Conservation (phyloP, 2,888 invertebrate genomes). For the Apantesis nais region DNA sequence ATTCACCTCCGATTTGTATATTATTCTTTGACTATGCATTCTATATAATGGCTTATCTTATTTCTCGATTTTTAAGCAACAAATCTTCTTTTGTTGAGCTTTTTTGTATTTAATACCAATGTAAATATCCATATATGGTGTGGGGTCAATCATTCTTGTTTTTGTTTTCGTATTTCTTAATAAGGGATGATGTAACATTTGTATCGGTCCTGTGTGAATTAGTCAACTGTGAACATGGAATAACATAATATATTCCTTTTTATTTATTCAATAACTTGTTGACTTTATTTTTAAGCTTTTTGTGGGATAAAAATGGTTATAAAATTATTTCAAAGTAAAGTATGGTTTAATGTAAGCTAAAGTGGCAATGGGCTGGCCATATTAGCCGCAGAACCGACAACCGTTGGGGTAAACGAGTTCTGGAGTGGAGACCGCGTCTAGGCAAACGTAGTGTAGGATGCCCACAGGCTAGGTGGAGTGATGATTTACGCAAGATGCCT, state of each 20-base stretch:
- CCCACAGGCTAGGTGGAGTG: no score
- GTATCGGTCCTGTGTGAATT: conserved; percentile 25
- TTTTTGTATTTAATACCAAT: not conserved
- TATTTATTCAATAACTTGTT: not conserved
- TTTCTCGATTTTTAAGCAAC: not conserved
- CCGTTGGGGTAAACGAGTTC: no score
- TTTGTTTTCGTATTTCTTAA: conserved; percentile 33
- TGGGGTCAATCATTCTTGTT: conserved; percentile 1
- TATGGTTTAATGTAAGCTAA: no score
- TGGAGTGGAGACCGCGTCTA: no score
- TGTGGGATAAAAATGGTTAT: not conserved
- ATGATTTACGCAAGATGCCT: no score
- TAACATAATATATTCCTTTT: not conserved
- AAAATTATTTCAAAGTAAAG: not conserved
- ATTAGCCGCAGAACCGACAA: no score
- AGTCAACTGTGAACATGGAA: conserved; percentile 24
- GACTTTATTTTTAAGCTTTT: conserved; percentile 8
- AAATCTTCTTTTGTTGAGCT: not conserved
- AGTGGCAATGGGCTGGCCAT: no score
- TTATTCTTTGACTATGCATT: not conserved
- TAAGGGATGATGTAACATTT: conserved; percentile 24
- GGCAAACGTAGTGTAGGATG: no score
- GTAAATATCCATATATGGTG: not conserved
- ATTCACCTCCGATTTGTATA: conserved; percentile 21
- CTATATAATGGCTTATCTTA: not conserved